These are phyloP conservation scores for Zenarchopterus dispar DNA, from an alignment of 2,797 vertebrate species.

Conservation along the genomic window DNA sequence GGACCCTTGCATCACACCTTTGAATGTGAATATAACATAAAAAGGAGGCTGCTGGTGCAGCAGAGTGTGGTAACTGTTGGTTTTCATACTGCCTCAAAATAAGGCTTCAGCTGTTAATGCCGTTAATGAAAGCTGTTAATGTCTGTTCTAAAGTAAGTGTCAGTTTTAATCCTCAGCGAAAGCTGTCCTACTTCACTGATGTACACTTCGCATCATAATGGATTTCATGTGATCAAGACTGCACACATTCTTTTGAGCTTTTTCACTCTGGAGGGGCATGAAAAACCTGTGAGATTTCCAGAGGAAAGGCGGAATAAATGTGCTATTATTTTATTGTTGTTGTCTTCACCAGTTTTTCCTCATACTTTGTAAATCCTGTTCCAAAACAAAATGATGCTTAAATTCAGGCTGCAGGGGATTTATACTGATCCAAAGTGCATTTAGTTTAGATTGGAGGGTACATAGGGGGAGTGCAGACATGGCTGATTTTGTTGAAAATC, in stretches of 20 bases:
- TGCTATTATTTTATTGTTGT: conserved; percentile 5
- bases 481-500: conserved; percentile 9
- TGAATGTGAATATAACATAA: background rate
- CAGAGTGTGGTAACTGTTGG: conserved; percentile 6
- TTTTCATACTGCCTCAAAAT: conserved; percentile 17
- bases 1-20: too few species aligned
- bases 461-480: conserved; percentile 10
- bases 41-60: conserved; percentile 20
- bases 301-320: conserved; percentile 10
- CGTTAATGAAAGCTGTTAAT: background rate
- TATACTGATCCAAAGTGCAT: conserved; percentile 22
- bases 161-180: conserved; percentile 6
- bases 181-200: conserved; percentile 26
- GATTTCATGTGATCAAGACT: conserved; percentile 28
- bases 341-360: conserved; percentile 2
- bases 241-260: conserved; percentile 20
- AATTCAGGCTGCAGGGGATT: conserved; percentile 17
- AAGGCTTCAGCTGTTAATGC: conserved; percentile 4
- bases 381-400: conserved; percentile 25
- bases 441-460: background rate
- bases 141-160: conserved; percentile 8
- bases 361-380: conserved; percentile 10
- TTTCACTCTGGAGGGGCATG: conserved; percentile 13
- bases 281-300: conserved; percentile 6
- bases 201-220: conserved; percentile 16